A percentile compares a stretch with the other conserved stretches of the same genome.
Evolutionary conservation across 2,888 invertebrate species (phyloP).

Genomic region (Noctuana brunneofusca): DNA sequence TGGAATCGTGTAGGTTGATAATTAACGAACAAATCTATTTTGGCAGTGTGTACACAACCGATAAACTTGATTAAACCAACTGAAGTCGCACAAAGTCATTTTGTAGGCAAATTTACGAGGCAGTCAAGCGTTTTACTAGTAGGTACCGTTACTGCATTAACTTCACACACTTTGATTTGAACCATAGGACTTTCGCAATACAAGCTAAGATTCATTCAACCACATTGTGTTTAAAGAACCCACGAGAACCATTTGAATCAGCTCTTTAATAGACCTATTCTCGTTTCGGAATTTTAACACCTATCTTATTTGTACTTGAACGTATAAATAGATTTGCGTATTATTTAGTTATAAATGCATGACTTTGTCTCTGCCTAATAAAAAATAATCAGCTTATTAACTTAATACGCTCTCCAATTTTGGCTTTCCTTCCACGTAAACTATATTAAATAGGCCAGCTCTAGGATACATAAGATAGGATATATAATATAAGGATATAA

Average conservation of each 20-base stretch:
- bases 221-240: constrained; percentile 29
- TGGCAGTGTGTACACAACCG: constrained; percentile 35
- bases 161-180: constrained; percentile 37
- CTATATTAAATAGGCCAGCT: no score
- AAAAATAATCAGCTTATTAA: no score
- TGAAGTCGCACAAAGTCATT: constrained; percentile 38
- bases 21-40: constrained; percentile 38
- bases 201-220: constrained; percentile 31
- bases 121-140: constrained; percentile 38
- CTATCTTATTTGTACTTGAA: constrained; percentile 18
- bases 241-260: constrained; percentile 28
- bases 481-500: no score
- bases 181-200: constrained; percentile 37
- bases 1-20: constrained; percentile 17
- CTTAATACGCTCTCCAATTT: no score
- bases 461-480: no score
- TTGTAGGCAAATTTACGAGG: constrained; percentile 39
- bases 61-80: constrained; percentile 39
- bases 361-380: background rate
- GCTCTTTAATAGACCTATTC: constrained; percentile 28
- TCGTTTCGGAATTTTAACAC: constrained; percentile 27
- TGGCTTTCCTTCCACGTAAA: no score
- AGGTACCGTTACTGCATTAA: constrained; percentile 18
- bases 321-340: background rate
- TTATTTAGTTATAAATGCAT: background rate